phyloP scores from a whole-genome alignment of 1,140 invertebrate genomes.

The Orchesella cincta region DNA sequence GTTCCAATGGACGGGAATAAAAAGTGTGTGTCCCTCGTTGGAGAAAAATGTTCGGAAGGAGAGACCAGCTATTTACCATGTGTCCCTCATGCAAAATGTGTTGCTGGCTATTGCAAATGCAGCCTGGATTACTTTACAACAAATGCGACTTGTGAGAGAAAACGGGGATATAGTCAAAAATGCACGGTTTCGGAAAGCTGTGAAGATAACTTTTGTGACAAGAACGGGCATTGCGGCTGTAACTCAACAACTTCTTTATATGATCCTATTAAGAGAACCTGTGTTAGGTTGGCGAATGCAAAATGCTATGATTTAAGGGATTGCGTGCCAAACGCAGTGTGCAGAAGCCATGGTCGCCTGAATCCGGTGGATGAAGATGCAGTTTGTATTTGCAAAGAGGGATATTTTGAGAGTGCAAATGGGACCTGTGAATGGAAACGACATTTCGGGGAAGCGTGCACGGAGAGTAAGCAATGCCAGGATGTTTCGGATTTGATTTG shows the following conservation, averaged over 20 bases:
- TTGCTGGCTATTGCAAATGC: slow-evolving; percentile 2
- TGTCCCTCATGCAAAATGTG: slow-evolving; percentile 21
- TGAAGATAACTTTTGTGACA: not conserved
- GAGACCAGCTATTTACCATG: not conserved
- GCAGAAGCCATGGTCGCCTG: not conserved
- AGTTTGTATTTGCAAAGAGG: slow-evolving; percentile 1
- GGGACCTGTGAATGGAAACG: slow-evolving; percentile 24
- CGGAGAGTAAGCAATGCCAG: slow-evolving; percentile 1
- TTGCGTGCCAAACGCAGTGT: not conserved
- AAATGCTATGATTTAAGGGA: slow-evolving; percentile 13
- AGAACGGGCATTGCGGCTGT: not conserved
- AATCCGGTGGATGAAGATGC: not conserved
- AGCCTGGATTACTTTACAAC: slow-evolving; percentile 1
- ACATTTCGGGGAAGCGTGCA: not conserved
- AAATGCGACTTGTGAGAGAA: not conserved
- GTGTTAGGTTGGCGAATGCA: not conserved
- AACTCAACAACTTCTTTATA: not conserved
- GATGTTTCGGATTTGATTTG: slow-evolving; percentile 1
- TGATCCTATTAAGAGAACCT: not conserved
- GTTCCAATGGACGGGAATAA: not conserved
- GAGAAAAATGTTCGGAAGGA: not conserved
- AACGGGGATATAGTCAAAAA: not conserved
- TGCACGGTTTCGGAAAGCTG: not conserved
- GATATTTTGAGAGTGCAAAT: not conserved
- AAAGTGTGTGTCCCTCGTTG: not conserved